Evolutionary conservation across 1,140 invertebrate genomes (phyloP), one percentile per base, ranked within the genome.

Genomic region (Drosophila saltans): DNA sequence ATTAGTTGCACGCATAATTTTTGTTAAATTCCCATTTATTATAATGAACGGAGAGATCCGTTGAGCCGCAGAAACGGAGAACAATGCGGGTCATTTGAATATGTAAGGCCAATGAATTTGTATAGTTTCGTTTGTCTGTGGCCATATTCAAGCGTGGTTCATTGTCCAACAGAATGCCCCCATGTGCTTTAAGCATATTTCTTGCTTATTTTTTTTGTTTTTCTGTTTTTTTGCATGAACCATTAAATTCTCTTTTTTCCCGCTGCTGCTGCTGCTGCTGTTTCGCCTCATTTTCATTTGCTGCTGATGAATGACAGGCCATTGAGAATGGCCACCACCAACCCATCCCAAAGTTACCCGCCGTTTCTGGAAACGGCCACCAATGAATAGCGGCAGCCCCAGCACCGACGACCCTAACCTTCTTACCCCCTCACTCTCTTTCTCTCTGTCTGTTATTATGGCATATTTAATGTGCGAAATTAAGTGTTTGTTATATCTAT

Each of bases 391-490:
- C 16, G 16, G 16, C 28, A 8, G 45, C 45, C 45, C 45, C 45
- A 52, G 24, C 45, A 52, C 24, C 45, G 45, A 52, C 45, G 45
- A 52, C 45, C 45, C 8, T 26, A 52, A 52, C 45, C 45, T 26
- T 16, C 8, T 21, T 57, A 9, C 33, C 30, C 45, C 68, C 10
- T 48, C 41, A 4, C 36, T 36, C 3, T n/a, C 5, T 3, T 10
- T 65, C 48, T 26, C 36, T 24, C 8, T 48, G 10, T 57, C 41
- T 69, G 72, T 52, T 74, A 77, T 80, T 80, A 80, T 86, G 83
- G 76, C 76, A 83, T 78, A 75, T 83, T 89, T 89, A 88, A 89
- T 88, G 84, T 78, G 84, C 73, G 84, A 88, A 86, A 89, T 88
- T 83, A 89, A 88, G 83, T 83, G 83, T 80, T 52, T 83, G 80